These are phyloP conservation scores for Henricia sp. DNA, from an alignment of 53 echinoderm and acorn worm species.

Conservation along the genomic window DNA sequence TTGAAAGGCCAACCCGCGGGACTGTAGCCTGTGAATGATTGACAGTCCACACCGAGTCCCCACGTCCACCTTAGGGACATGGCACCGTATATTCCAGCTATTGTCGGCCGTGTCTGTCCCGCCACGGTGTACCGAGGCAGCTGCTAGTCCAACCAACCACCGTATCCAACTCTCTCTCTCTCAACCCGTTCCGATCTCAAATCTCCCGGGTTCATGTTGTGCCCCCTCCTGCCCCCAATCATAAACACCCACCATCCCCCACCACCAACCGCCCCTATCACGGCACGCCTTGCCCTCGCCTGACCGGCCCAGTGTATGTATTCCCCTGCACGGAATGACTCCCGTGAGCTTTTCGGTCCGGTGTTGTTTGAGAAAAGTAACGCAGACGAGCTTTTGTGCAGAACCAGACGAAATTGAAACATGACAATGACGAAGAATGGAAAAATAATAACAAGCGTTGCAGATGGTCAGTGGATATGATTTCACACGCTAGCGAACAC, in stretches of 20 bases:
- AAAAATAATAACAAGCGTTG: constrained; percentile 56
- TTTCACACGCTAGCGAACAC: constrained; percentile 40
- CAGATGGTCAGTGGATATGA: constrained; percentile 56
- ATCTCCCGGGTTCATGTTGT: constrained; percentile 1
- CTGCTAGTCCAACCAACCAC: not conserved
- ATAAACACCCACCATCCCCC: not conserved
- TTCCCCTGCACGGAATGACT: not conserved
- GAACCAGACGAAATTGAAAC: constrained; percentile 58
- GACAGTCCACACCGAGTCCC: constrained; percentile 15
- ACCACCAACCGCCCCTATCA: not conserved
- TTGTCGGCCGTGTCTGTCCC: constrained; percentile 15
- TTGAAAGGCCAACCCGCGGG: constrained; percentile 43
- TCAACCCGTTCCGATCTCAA: not conserved
- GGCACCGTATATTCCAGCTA: constrained; percentile 23
- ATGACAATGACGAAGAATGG: constrained; percentile 44
- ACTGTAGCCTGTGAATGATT: constrained; percentile 26
- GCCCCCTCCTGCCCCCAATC: not conserved
- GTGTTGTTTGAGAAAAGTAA: not conserved
- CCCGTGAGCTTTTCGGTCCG: constrained; percentile 29
- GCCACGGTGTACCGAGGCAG: constrained; percentile 1
- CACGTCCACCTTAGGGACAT: constrained; percentile 41
- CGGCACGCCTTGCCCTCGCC: too few relatives aligned
- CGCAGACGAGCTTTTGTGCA: constrained; percentile 43
- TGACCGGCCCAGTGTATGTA: too few relatives aligned
- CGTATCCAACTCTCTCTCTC: not conserved